phyloP scores from a whole-genome alignment of 1,140 invertebrate genomes.

The Chironomus striatipennis region DNA sequence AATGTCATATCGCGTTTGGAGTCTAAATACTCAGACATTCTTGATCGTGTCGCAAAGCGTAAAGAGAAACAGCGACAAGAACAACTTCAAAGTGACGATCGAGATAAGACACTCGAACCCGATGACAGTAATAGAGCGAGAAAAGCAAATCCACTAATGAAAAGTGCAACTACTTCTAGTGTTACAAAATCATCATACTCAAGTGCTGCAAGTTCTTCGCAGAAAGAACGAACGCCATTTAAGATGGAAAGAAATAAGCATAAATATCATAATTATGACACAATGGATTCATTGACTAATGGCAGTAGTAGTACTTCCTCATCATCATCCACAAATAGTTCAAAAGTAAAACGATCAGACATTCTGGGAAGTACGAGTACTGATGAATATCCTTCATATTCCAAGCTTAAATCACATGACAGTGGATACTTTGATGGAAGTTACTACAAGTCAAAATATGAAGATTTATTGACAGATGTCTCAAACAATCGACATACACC shows the following conservation, averaged over 20 bases:
- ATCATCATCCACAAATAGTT: neutral
- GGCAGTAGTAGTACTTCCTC: neutral
- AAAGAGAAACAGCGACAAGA: conserved; percentile 43
- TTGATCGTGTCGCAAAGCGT: conserved; percentile 54
- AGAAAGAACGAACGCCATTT: conserved; percentile 38
- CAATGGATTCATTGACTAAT: neutral
- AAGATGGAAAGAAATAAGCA: conserved; percentile 28
- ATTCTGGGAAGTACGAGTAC: neutral
- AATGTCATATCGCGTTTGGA: conserved; percentile 50
- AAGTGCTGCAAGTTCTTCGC: conserved; percentile 28
- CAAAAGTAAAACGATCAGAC: conserved; percentile 12
- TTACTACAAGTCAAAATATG: conserved; percentile 28
- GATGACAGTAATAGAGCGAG: conserved; percentile 34
- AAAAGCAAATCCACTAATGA: conserved; percentile 41
- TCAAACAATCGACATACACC: neutral
- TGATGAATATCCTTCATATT: neutral
- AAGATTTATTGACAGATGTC: conserved; percentile 17
- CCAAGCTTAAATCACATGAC: neutral
- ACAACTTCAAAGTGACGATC: conserved; percentile 41
- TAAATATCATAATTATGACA: conserved; percentile 17
- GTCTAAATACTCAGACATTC: conserved; percentile 62
- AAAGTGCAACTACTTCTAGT: conserved; percentile 52
- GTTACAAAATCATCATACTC: conserved; percentile 24
- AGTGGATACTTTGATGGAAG: conserved; percentile 25
- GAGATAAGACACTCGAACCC: conserved; percentile 58